Base-by-base conservation (phyloP, 2,113 vertebrate species). In the Heterochromis multidens region DNA sequence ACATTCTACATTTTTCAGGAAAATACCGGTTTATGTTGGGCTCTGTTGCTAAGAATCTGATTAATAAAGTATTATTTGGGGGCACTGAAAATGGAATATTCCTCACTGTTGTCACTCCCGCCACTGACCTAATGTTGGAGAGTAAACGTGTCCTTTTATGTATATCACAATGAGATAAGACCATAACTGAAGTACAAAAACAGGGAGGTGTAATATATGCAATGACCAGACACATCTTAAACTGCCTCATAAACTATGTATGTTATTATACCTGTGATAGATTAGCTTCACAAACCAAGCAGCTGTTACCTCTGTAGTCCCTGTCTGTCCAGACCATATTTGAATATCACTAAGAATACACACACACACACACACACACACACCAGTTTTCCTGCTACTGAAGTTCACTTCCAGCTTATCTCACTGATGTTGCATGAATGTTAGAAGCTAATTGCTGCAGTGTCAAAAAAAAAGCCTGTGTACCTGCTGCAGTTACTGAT, bases 361-460 rank as follows among this genome's bases (percentile, higher is more conserved):
- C 52, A 65, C 58, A 40, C 43, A 56, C 13, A 0, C 1, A 63
- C 76, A 77, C 35, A 16, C 37, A 25, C n/a, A 43, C 16, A 29
- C 1, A 29, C 25, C 2, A 65, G 33, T 83, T 89, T 76, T 67
- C 29, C 81, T 88, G 77, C 72, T 78, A 61, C 25, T 83, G 9
- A 63, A 54, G 56, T 87, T 80, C 27, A 79, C 33, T 37, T 72
- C 8, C 33, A 87, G 54, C 79, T 87, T 87, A 91, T 87, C 88
- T 84, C 56, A 14, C 19, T 61, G 56, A 77, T 33, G 17, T 49
- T 43, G 31, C 29, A 52, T 79, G 57, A 6, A 35, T 59, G 21
- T 88, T 85, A 59, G 21, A 79, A 33, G 40, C 46, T 77, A 92
- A 86, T 76, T 89, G 52, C 43, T 46, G 12, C 72, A 35, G 31